phyloP scores from a whole-genome alignment of 2,113 vertebrate species.

The Mesembrinibis cayennensis region DNA sequence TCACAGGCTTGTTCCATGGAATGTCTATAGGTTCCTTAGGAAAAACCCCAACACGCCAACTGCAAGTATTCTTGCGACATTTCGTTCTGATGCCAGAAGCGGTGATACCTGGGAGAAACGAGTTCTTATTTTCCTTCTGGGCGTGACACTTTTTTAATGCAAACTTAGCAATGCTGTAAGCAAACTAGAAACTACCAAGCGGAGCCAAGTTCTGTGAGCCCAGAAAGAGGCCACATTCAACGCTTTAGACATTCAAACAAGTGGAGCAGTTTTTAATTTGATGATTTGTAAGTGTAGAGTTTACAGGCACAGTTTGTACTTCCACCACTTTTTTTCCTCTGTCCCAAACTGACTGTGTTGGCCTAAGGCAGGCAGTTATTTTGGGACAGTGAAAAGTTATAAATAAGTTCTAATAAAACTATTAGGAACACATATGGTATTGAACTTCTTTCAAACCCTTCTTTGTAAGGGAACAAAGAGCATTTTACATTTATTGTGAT shows the following conservation, averaged over 20 bases:
- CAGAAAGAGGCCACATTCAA: not conserved
- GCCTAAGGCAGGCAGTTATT: constrained; percentile 47
- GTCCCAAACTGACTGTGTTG: not conserved
- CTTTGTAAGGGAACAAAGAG: constrained; percentile 46
- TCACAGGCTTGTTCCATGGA: not conserved
- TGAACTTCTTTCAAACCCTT: constrained; percentile 1
- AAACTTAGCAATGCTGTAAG: not conserved
- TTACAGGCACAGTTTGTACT: constrained; percentile 33
- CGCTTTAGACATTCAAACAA: not conserved
- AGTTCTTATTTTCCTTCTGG: constrained; percentile 8
- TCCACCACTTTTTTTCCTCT: not conserved
- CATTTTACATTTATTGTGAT: not conserved
- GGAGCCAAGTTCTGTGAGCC: not conserved
- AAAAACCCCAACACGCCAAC: not conserved
- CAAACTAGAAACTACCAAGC: not conserved
- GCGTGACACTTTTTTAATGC: not conserved
- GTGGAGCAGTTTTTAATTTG: not conserved
- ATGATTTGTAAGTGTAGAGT: not conserved
- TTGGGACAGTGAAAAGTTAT: constrained; percentile 5
- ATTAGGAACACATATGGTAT: not conserved
- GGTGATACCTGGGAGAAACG: not conserved
- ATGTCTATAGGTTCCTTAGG: not conserved
- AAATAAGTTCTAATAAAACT: constrained; percentile 27
- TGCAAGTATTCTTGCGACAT: not conserved
- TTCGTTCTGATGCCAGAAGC: not conserved